A percentile compares a stretch with the other conserved stretches of the same genome.
phyloP scores from a whole-genome alignment of 2,888 invertebrate genomes.

The Lithosia quadra region DNA sequence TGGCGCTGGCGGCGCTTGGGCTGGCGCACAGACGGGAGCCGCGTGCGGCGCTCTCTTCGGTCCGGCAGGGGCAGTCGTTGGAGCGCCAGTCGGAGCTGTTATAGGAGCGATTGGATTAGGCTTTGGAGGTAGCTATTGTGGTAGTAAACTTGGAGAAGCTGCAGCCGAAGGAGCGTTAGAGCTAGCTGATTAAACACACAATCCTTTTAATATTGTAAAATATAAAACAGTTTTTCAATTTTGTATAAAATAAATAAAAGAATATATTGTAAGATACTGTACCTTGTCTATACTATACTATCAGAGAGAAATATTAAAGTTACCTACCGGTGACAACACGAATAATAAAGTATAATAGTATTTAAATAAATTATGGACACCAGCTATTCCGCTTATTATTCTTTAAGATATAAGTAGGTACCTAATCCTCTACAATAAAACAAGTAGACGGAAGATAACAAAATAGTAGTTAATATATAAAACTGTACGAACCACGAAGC shows the following conservation, averaged over 20 bases:
- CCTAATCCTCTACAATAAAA: too few species aligned
- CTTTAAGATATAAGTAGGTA: too few species aligned
- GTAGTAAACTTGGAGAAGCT: not conserved
- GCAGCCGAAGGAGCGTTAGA: not conserved
- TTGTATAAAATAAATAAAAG: not conserved
- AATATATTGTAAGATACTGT: not conserved
- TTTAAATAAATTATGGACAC: too few species aligned
- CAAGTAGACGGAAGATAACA: too few species aligned
- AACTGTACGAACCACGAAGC: too few species aligned
- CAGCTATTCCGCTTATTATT: too few species aligned
- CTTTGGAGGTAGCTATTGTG: not conserved
- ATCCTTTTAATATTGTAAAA: not conserved
- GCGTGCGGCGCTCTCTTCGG: not conserved
- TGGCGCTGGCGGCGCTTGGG: not conserved
- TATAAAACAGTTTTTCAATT: not conserved
- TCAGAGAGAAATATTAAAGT: too few species aligned
- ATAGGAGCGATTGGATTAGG: not conserved
- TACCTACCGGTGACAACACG: too few species aligned
- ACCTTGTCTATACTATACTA: not conserved
- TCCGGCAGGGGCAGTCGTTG: not conserved
- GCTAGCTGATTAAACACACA: not conserved
- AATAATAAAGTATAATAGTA: too few species aligned
- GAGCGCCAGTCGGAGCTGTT: not conserved
- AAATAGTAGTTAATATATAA: too few species aligned
- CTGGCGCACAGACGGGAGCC: not conserved